A percentile compares a stretch with the other conserved stretches of the same genome.
These are phyloP conservation scores for Hemiprocne comata DNA, from an alignment of 2,113 vertebrate genomes.

Conservation along the genomic window DNA sequence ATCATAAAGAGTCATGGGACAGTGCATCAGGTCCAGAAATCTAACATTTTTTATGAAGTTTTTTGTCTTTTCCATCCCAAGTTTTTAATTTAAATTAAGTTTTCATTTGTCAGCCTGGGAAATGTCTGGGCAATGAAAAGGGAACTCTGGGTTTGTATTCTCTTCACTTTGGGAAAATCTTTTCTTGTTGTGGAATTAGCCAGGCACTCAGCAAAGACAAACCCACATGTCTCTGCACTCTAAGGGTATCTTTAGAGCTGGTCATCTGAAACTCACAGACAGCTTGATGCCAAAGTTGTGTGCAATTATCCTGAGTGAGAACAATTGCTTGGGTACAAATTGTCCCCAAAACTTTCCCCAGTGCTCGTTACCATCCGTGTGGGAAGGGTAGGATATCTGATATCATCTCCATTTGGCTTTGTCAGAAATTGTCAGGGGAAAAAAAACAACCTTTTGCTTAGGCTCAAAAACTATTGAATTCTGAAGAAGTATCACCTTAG, in stretches of 20 bases:
- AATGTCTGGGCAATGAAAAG: neutral
- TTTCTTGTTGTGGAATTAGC: fast-evolving
- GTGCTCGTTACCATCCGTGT: fast-evolving
- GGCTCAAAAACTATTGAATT: neutral
- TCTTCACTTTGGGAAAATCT: neutral
- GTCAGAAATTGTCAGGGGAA: neutral
- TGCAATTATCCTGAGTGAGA: neutral
- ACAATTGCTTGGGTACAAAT: neutral
- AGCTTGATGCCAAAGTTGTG: neutral
- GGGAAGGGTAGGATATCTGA: neutral
- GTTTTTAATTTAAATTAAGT: no score
- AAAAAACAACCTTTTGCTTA: neutral
- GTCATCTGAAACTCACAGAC: neutral
- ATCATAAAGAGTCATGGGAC: neutral
- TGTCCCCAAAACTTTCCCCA: neutral
- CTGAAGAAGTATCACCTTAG: neutral
- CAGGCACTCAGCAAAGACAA: neutral
- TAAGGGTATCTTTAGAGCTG: neutral
- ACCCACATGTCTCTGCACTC: neutral
- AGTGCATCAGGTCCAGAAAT: neutral
- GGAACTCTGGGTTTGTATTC: neutral
- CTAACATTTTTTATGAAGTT: neutral
- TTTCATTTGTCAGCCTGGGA: neutral
- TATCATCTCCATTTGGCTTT: neutral
- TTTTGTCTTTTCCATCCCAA: neutral